Evolutionary conservation across 2,888 invertebrate species (phyloP).

Genomic region (Nomada fabriciana): DNA sequence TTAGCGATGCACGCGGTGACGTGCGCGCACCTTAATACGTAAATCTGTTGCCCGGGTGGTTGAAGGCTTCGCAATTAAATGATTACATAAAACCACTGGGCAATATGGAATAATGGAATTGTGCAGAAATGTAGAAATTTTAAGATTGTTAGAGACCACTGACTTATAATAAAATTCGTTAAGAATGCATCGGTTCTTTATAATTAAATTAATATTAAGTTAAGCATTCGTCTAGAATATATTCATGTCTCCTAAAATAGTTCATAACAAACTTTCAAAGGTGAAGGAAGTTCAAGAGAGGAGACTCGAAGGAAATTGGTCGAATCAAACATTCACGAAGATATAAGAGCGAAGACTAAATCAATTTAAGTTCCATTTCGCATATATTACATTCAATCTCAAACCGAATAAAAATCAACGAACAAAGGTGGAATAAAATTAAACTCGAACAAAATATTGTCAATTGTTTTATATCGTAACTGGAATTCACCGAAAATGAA

Average conservation of each 20-base stretch:
- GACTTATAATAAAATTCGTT: too few relatives aligned
- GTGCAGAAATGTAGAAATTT: not conserved
- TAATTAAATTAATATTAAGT: too few relatives aligned
- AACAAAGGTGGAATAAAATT: too few relatives aligned
- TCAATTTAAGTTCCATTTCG: not conserved
- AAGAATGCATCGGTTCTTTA: too few relatives aligned
- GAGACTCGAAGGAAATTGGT: not conserved
- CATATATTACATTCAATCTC: too few relatives aligned
- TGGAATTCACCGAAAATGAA: too few relatives aligned
- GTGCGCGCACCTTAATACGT: constrained; percentile 1
- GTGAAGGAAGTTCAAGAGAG: not conserved
- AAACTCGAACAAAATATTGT: too few relatives aligned
- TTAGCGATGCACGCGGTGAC: constrained; percentile 15
- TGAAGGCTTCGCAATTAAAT: not conserved
- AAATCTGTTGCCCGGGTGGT: constrained; percentile 2
- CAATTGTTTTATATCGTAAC: too few relatives aligned
- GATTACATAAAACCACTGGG: constrained; percentile 8
- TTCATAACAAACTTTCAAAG: not conserved
- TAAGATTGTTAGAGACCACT: too few relatives aligned
- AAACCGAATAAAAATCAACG: too few relatives aligned
- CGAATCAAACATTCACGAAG: not conserved
- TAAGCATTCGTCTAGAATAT: too few relatives aligned
- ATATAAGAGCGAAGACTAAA: not conserved
- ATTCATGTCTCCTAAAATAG: not conserved
- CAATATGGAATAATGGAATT: constrained; percentile 13